These are phyloP conservation scores for Julus scanicus DNA, from an alignment of 2,888 invertebrate genomes.

Conservation along the genomic window DNA sequence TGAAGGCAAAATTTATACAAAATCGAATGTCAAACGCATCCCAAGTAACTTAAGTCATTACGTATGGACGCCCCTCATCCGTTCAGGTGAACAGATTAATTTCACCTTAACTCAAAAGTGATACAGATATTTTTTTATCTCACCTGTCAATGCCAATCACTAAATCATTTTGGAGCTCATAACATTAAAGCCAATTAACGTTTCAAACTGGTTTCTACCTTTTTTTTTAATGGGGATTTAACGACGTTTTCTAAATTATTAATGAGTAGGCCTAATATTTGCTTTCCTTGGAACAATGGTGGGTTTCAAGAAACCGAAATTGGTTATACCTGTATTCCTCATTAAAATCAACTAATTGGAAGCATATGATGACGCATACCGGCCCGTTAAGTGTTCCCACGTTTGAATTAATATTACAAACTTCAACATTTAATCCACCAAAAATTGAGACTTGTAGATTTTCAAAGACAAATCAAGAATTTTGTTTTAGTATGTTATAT, in stretches of 20 bases:
- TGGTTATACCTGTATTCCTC: not conserved
- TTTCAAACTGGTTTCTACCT: not conserved
- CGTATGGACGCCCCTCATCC: conserved; percentile 29
- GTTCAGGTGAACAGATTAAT: not conserved
- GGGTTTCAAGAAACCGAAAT: not conserved
- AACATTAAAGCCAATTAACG: conserved; percentile 7
- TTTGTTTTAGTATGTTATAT: too few species aligned
- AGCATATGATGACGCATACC: not conserved
- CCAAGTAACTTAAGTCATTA: not conserved
- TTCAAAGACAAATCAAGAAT: too few species aligned
- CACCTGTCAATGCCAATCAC: conserved; percentile 28
- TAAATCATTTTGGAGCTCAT: conserved; percentile 24
- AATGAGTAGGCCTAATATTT: conserved; percentile 2
- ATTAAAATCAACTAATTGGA: not conserved
- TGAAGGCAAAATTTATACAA: not conserved
- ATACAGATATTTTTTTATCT: conserved; percentile 34
- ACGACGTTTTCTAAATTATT: conserved; percentile 4
- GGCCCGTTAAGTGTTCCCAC: too few species aligned
- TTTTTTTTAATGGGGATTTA: not conserved
- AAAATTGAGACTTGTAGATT: too few species aligned
- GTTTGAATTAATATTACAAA: too few species aligned
- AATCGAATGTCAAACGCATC: not conserved
- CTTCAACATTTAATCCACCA: too few species aligned
- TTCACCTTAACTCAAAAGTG: not conserved
- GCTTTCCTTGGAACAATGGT: not conserved